Evolutionary conservation across 2,113 vertebrate genomes (phyloP), one percentile per base, ranked within the genome.

Genomic region (Dasyprocta punctata): DNA sequence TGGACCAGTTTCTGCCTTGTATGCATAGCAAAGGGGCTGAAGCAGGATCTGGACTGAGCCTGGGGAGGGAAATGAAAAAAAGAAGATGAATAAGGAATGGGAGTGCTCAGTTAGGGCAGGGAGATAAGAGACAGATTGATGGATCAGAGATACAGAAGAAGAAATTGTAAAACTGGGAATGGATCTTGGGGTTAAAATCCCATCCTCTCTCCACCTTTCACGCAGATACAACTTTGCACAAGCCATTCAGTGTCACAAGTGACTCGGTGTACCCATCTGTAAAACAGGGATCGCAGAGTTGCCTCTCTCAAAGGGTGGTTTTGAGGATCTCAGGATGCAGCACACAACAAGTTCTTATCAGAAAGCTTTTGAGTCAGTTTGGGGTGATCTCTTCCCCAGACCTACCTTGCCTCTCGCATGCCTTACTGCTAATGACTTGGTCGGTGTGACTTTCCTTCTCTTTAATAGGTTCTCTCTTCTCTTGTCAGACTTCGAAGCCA

Each of bases 401-500:
- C 49, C 73, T 49, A 14, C 41, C 12, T 77, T 3, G 11, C 41
- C 12, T 91, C 65, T 41, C 20, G 47, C 11, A 10, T 44, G 33
- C 16, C 17, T 16, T 33, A 49, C 36, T 19, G 26, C 49, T 49
- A 12, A 38, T 11, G 30, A 36, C 20, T 47, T 8, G 65, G 22
- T 47, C 12, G 2, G 86, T 2, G 14, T 16, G n/a, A 38, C 22
- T 38, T 49, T 36, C 36, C 63, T 87, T 83, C 60, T 58, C 38
- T 95, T 30, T 71, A n/a, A 67, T 95, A 85, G n/a, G 91, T 87
- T 87, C 26, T 41, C 8, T 95, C 95, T 97, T 96, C 60, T 71
- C 44, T 97, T 73, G 67, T 89, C 98, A 98, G 98, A 98, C 98
- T 98, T 98, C 93, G 97, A 52, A 13, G 41, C 47, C 36, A 24